Percentiles rank a stretch among this genome's conserved stretches.
Conservation (phyloP, 2,113 vertebrate genomes). For the Podarcis raffonei region DNA sequence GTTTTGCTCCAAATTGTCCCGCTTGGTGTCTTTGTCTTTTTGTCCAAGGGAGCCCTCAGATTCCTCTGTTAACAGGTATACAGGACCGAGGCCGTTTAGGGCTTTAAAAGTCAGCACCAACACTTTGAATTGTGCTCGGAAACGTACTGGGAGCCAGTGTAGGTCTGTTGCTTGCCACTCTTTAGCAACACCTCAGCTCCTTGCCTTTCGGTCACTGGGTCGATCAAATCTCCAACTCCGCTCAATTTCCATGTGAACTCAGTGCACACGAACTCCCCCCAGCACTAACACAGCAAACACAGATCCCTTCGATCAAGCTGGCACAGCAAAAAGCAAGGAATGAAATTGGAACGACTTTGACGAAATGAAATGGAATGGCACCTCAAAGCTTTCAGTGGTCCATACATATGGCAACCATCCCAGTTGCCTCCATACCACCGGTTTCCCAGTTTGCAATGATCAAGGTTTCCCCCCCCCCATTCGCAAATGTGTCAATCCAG, state of each 20-base stretch:
- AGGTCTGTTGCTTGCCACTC: background rate
- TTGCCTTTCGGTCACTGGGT: conserved; percentile 17
- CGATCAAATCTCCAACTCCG: conserved; percentile 5
- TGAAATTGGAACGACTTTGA: conserved; percentile 20
- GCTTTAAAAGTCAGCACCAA: too few relatives aligned
- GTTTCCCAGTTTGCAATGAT: conserved; percentile 45
- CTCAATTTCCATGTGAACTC: conserved; percentile 6
- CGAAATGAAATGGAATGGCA: conserved; percentile 7
- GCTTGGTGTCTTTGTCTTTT: too few relatives aligned
- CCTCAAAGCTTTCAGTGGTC: conserved; percentile 33
- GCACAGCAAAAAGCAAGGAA: conserved; percentile 35
- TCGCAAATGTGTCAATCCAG: conserved; percentile 60
- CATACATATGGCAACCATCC: conserved; percentile 39
- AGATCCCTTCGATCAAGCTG: conserved; percentile 20
- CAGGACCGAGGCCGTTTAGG: too few relatives aligned
- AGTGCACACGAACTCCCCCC: conserved; percentile 16
- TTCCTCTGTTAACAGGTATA: too few relatives aligned
- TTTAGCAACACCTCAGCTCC: background rate
- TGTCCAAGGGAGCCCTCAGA: too few relatives aligned
- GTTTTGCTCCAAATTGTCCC: too few relatives aligned
- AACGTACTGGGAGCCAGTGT: too few relatives aligned
- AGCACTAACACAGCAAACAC: background rate
- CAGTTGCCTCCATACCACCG: conserved; percentile 40
- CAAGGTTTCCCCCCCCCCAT: background rate
- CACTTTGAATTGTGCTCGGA: too few relatives aligned